Base-by-base conservation (phyloP, 1,140 invertebrate species). In the Gryon sp. region DNA sequence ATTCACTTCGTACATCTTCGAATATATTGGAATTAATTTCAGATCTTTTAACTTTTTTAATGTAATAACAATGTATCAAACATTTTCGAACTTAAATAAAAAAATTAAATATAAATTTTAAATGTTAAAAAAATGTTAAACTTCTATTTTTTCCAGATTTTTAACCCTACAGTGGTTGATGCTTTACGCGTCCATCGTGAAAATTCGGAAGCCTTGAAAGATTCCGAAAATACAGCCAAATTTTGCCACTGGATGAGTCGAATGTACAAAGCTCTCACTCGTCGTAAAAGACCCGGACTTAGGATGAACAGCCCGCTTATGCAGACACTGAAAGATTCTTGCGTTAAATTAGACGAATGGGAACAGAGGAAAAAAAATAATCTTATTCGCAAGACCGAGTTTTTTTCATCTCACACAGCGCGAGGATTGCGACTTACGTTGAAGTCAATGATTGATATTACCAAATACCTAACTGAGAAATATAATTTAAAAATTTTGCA, bases 391-490 rank as follows among this genome's bases (percentile, higher is more conserved):
- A 50, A 15, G 8, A 34, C 18, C 7, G 36, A 57, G 19, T 57
- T 57, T 14, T 19, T 57, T 5, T 28, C 52, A 11, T 8, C n/a
- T 8, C 36, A 41, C 28, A 57, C 52, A 12, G 36, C 52, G 0
- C 36, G 30, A 57, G 52, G 38, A 7, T 7, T 57, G 14, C 38
- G 38, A 9, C 40, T 38, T 14, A 38, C 43, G 0, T 48, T 48
- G 8, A 60, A 19, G 16, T 60, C 41, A 0, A 46, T 24, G 41
- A 60, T 60, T 4, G 55, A 60, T 5, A 41, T 40, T 1, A 18
- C 34, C 5, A 15, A n/a, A 11, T 60, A 60, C 46, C 46, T 60
- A 11, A 46, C 46, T 2, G 3, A 60, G 11, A 24, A 34, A 9
- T 59, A 20, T 2, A 32, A 43, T 32, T 59, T 59, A n/a, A n/a